Evolutionary conservation across 2,888 invertebrate genomes (phyloP).

Genomic region (Melolontha melolontha): DNA sequence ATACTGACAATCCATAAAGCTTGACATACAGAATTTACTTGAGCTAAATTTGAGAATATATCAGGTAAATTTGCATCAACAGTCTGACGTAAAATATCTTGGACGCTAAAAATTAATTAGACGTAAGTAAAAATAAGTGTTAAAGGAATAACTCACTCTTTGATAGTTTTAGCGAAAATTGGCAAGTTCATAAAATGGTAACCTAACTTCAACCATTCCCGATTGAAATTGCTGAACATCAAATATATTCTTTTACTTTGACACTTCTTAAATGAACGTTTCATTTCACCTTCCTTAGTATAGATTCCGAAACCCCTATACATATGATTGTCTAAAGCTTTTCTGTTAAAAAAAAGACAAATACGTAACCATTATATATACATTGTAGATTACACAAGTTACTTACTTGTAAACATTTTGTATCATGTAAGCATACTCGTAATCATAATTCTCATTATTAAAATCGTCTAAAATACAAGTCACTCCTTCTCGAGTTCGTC

Average conservation of each 20-base stretch:
- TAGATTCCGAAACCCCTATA: background rate
- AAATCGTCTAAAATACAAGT: conserved; percentile 73
- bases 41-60: conserved; percentile 16
- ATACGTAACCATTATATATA: too few relatives aligned
- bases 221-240: background rate
- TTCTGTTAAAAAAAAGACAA: background rate
- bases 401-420: conserved; percentile 46
- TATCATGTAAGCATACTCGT: conserved; percentile 54
- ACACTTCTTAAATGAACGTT: background rate
- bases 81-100: conserved; percentile 8
- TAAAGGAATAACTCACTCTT: background rate
- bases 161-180: conserved; percentile 21
- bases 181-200: conserved; percentile 15
- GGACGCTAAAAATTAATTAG: conserved; percentile 13
- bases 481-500: conserved; percentile 82
- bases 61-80: conserved; percentile 34
- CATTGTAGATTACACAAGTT: conserved; percentile 68
- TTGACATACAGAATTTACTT: conserved; percentile 1
- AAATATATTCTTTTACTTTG: background rate
- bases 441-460: conserved; percentile 64
- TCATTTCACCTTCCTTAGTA: background rate
- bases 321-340: conserved; percentile 55
- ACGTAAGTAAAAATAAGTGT: background rate
- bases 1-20: conserved; percentile 67
- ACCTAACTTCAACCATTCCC: conserved; percentile 7